A percentile compares a stretch with the other conserved stretches of the same genome.
phyloP scores from a whole-genome alignment of 2,888 invertebrate species.

The Spisula solida region DNA sequence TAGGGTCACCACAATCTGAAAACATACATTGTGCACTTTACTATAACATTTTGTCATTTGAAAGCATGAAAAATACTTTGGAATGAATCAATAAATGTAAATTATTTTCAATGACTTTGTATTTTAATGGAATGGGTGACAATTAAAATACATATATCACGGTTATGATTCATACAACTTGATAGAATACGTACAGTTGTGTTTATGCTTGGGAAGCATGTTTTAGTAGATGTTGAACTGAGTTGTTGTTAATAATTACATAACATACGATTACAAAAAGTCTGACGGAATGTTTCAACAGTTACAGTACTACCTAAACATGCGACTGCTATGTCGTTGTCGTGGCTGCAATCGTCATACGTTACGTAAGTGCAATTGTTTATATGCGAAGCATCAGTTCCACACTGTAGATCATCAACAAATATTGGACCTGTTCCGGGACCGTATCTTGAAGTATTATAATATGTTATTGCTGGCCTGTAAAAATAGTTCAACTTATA shows the following conservation, averaged over 20 bases:
- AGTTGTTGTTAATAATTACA: not conserved
- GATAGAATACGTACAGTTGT: not conserved
- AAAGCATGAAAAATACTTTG: not conserved
- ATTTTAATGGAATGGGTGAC: not conserved
- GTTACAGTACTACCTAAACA: not conserved
- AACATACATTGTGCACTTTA: not conserved
- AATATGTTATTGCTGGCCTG: too few species aligned
- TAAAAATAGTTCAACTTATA: too few species aligned
- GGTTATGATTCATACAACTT: too few species aligned
- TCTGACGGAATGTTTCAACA: not conserved
- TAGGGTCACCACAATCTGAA: conserved; percentile 29
- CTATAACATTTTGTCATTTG: not conserved
- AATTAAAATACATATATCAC: too few species aligned
- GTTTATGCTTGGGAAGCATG: not conserved
- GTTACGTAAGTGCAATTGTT: not conserved
- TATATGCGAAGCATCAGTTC: not conserved
- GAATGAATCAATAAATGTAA: too few species aligned
- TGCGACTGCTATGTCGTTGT: not conserved
- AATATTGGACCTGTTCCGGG: not conserved
- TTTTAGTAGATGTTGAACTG: not conserved
- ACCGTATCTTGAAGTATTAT: too few species aligned
- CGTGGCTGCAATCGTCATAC: not conserved
- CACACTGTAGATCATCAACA: not conserved
- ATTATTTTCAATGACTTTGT: not conserved
- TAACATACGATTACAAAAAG: not conserved